phyloP scores from a whole-genome alignment of 2,797 vertebrate species.

The Sebastes wilsoni region DNA sequence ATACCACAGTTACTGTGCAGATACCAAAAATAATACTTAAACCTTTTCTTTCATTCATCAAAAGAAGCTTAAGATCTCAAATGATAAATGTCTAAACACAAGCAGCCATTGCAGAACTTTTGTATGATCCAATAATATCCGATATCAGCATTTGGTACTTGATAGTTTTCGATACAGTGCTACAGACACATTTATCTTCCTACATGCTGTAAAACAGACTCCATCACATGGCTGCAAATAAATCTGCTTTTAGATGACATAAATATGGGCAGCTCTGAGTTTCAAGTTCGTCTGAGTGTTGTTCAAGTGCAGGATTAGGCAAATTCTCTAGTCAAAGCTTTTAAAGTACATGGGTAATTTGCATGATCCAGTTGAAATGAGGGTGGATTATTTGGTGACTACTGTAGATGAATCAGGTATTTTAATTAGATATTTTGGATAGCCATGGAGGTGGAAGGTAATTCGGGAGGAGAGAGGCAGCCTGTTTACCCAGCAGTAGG shows the following conservation, averaged over 20 bases:
- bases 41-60: background rate
- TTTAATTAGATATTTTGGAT: conserved; percentile 32
- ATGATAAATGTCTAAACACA: background rate
- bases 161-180: background rate
- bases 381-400: conserved; percentile 35
- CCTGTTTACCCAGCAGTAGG: conserved; percentile 23
- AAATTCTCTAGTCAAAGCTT: conserved; percentile 28
- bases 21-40: background rate
- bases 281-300: conserved; percentile 44
- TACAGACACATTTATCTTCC: conserved; percentile 9
- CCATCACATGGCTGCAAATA: background rate
- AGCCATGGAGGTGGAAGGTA: conserved; percentile 21
- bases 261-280: conserved; percentile 13
- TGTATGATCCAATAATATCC: background rate
- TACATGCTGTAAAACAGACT: background rate
- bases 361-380: conserved; percentile 47
- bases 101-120: background rate
- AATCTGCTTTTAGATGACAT: conserved; percentile 23
- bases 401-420: conserved; percentile 20
- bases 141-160: background rate
- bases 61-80: background rate
- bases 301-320: conserved; percentile 42
- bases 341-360: conserved; percentile 34
- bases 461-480: background rate
- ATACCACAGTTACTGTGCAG: background rate